Conservation (phyloP, 2,888 invertebrate species). For the Cataglyphis livida region DNA sequence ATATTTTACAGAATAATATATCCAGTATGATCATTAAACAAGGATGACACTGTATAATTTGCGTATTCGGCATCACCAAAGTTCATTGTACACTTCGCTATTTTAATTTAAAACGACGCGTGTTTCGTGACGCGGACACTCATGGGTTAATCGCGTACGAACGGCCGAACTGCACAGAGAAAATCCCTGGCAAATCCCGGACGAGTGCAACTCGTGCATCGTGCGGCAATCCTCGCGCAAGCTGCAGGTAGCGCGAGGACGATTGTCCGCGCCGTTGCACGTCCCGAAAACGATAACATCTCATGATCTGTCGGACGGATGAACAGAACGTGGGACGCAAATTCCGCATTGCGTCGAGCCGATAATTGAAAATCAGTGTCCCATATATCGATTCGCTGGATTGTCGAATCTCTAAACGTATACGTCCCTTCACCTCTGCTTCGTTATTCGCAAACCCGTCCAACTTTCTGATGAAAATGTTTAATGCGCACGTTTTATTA, state of each 20-base stretch:
- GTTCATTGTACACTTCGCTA: constrained; percentile 39
- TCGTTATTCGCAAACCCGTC: not conserved
- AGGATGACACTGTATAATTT: constrained; percentile 2
- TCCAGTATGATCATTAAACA: constrained; percentile 3
- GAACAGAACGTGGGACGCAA: constrained; percentile 65
- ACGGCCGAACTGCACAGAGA: constrained; percentile 55
- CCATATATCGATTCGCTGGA: constrained; percentile 75
- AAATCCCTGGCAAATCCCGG: constrained; percentile 66
- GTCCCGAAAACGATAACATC: constrained; percentile 77
- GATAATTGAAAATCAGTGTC: constrained; percentile 79
- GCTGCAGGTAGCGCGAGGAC: constrained; percentile 44
- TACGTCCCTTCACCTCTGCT: constrained; percentile 31
- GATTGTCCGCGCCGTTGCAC: constrained; percentile 62
- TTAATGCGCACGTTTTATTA: constrained; percentile 29
- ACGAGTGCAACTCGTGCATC: constrained; percentile 43
- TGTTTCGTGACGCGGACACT: constrained; percentile 51
- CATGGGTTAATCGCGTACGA: constrained; percentile 58
- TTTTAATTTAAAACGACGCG: constrained; percentile 47
- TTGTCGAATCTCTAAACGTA: constrained; percentile 57
- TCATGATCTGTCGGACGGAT: constrained; percentile 77
- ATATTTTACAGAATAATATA: constrained; percentile 1
- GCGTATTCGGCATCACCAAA: constrained; percentile 21
- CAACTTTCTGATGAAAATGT: constrained; percentile 26
- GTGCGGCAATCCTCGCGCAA: not conserved
- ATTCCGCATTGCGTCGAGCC: constrained; percentile 67